Evolutionary conservation across 2,888 invertebrate species (phyloP).

Genomic region (Stenurella melanura): DNA sequence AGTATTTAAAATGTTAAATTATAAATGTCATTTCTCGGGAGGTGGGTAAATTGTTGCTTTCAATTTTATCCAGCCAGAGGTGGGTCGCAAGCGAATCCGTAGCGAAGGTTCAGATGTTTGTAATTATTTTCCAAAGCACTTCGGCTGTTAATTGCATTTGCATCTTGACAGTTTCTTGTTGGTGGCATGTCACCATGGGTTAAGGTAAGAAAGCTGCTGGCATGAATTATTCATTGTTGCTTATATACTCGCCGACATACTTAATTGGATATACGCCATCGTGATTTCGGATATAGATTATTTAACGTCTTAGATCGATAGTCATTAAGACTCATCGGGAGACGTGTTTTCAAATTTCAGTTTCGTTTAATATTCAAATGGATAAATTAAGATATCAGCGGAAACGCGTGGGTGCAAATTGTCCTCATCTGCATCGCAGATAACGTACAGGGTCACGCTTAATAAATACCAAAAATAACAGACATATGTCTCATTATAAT

Average conservation of each 20-base stretch:
- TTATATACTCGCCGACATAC: constrained; percentile 69
- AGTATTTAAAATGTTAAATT: constrained; percentile 36
- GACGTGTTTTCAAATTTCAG: constrained; percentile 50
- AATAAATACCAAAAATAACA: neutral
- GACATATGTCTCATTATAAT: neutral
- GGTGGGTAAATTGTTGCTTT: constrained; percentile 39
- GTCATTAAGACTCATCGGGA: constrained; percentile 60
- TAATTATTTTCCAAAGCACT: constrained; percentile 73
- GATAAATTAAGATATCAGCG: constrained; percentile 48
- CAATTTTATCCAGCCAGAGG: constrained; percentile 41
- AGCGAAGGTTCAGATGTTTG: constrained; percentile 64
- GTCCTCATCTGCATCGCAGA: constrained; percentile 33
- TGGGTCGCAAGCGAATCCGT: constrained; percentile 39
- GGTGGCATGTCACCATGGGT: constrained; percentile 72
- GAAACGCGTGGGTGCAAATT: constrained; percentile 44
- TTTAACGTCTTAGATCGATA: constrained; percentile 70
- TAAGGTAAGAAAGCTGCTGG: constrained; percentile 73
- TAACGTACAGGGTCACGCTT: constrained; percentile 21
- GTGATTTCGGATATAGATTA: constrained; percentile 72
- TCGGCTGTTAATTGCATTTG: constrained; percentile 73
- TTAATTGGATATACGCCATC: constrained; percentile 72
- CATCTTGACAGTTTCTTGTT: constrained; percentile 73
- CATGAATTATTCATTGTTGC: constrained; percentile 71
- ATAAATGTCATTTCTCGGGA: constrained; percentile 27
- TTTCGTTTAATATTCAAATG: constrained; percentile 52